phyloP scores from a whole-genome alignment of 1,140 invertebrate genomes.

The Magallana gigas region DNA sequence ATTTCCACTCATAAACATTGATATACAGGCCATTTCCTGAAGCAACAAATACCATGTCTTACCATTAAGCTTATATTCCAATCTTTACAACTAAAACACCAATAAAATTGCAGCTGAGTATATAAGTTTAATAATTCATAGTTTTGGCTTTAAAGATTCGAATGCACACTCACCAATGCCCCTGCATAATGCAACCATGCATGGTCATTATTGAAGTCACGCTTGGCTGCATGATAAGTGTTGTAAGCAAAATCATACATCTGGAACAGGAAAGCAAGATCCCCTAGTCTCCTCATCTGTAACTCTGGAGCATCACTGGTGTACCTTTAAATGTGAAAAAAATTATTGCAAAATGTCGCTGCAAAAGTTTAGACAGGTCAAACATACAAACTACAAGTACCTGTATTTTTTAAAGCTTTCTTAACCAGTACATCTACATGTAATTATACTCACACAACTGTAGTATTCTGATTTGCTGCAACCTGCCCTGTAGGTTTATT shows the following conservation, averaged over 20 bases:
- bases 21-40: constrained; percentile 94
- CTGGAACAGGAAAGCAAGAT: constrained; percentile 97
- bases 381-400: too few relatives aligned
- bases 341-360: background rate
- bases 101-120: too few relatives aligned
- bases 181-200: constrained; percentile 98
- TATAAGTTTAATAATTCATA: too few relatives aligned
- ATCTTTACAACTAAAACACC: too few relatives aligned
- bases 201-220: constrained; percentile 96
- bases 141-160: background rate
- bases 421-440: background rate
- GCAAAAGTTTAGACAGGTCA: too few relatives aligned
- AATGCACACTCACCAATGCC: constrained; percentile 82
- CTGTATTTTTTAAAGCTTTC: background rate
- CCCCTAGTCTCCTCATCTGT: constrained; percentile 93
- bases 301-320: constrained; percentile 89
- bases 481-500: constrained; percentile 85
- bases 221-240: constrained; percentile 95
- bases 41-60: background rate
- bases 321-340: constrained; percentile 65
- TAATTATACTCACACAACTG: constrained; percentile 85
- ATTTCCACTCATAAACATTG: constrained; percentile 93
- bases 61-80: too few relatives aligned
- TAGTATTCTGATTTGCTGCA: constrained; percentile 84
- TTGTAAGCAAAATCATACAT: constrained; percentile 95